Conservation (phyloP, 2,113 vertebrate genomes). For the Mungos mungo region DNA sequence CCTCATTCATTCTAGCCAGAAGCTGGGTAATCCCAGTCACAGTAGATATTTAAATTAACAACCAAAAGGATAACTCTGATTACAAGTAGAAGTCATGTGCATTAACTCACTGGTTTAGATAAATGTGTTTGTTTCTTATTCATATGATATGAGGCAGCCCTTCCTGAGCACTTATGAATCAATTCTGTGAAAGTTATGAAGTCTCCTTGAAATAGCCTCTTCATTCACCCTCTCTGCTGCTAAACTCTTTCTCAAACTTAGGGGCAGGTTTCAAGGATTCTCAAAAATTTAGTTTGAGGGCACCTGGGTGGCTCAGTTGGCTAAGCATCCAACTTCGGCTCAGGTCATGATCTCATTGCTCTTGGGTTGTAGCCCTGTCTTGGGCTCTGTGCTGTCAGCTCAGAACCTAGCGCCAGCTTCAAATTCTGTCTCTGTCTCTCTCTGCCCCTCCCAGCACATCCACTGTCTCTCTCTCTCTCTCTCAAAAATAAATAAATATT, state of each 20-base stretch:
- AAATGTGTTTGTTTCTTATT: background rate
- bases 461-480: too few relatives aligned
- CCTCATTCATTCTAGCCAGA: background rate
- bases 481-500: too few relatives aligned
- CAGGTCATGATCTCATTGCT: too few relatives aligned
- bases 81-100: background rate
- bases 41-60: slow-evolving; percentile 17
- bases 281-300: background rate
- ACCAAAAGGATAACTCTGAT: slow-evolving; percentile 11
- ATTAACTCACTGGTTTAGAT: background rate
- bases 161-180: background rate
- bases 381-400: too few relatives aligned
- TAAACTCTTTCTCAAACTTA: background rate
- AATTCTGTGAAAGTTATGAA: background rate
- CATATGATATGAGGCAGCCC: too few relatives aligned
- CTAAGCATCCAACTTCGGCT: too few relatives aligned
- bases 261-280: background rate
- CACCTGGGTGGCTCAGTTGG: too few relatives aligned
- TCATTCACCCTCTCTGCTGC: background rate
- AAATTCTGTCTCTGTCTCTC: too few relatives aligned
- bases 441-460: too few relatives aligned
- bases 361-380: too few relatives aligned
- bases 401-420: too few relatives aligned
- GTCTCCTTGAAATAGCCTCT: background rate
- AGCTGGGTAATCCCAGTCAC: background rate